phyloP scores from a whole-genome alignment of 1,140 invertebrate genomes.

The Ectropis grisescens region DNA sequence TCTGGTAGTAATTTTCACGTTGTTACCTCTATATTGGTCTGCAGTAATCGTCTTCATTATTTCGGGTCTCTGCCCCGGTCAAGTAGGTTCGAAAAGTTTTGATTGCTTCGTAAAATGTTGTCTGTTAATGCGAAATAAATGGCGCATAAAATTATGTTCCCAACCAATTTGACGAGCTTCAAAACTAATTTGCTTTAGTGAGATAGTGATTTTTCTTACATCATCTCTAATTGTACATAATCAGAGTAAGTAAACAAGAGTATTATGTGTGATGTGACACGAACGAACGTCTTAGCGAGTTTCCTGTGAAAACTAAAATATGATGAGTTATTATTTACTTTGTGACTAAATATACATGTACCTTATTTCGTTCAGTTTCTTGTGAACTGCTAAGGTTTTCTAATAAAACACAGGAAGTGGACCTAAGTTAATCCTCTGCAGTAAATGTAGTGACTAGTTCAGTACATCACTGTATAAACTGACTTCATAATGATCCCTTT shows the following conservation, averaged over 20 bases:
- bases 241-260: slow-evolving; percentile 36
- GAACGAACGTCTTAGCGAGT: slow-evolving; percentile 28
- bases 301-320: slow-evolving; percentile 14
- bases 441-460: no score
- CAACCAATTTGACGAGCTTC: no score
- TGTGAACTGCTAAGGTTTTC: no score
- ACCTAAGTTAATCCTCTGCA: no score
- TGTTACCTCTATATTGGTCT: slow-evolving; percentile 9
- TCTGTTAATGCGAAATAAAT: no score
- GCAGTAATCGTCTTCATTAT: slow-evolving; percentile 9
- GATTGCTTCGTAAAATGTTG: no score
- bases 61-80: slow-evolving; percentile 13
- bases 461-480: no score
- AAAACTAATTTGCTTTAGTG: no score
- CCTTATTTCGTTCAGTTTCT: slow-evolving; percentile 1
- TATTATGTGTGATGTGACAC: slow-evolving; percentile 34
- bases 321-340: slow-evolving; percentile 21
- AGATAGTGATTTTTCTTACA: no score
- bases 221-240: slow-evolving; percentile 32
- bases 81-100: slow-evolving; percentile 7
- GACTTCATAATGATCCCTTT: no score
- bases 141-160: no score
- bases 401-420: no score
- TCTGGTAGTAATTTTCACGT: slow-evolving; percentile 12
- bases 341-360: slow-evolving; percentile 22